A percentile compares a stretch with the other conserved stretches of the same genome.
These are phyloP conservation scores for Nerophis ophidion DNA, from an alignment of 2,113 vertebrate genomes.

Conservation along the genomic window DNA sequence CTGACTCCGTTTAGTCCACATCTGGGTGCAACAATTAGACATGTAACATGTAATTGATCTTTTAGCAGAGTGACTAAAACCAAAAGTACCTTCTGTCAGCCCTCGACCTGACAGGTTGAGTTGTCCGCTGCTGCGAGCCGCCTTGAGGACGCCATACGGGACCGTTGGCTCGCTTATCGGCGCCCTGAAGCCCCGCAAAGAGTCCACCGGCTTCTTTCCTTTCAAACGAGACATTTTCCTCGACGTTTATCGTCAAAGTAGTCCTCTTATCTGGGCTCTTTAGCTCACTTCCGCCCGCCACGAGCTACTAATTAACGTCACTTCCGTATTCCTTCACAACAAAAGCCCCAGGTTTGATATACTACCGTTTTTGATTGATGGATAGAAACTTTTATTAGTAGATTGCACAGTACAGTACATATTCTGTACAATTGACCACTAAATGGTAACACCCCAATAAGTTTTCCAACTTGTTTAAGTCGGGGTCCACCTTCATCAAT, in stretches of 20 bases:
- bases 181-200: slow-evolving; percentile 69
- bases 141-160: slow-evolving; percentile 77
- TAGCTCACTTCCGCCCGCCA: slow-evolving; percentile 5
- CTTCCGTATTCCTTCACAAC: slow-evolving; percentile 1
- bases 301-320: not conserved
- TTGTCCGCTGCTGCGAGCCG: slow-evolving; percentile 84
- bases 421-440: too few species aligned
- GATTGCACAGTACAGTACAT: too few species aligned
- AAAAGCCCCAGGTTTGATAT: not conserved
- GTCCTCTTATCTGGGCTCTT: not conserved
- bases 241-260: fast-evolving
- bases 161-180: slow-evolving; percentile 46
- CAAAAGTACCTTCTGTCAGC: slow-evolving; percentile 77
- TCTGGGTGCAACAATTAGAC: too few species aligned
- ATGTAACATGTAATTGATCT: not conserved
- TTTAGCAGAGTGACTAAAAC: not conserved
- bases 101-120: slow-evolving; percentile 81
- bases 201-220: slow-evolving; percentile 37
- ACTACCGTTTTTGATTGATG: not conserved
- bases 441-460: too few species aligned
- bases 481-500: too few species aligned
- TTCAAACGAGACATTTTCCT: slow-evolving; percentile 68
- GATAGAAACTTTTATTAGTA: too few species aligned
- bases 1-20: too few species aligned
- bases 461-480: too few species aligned